Conservation (phyloP, 1,140 invertebrate genomes). For the Cylas formicarius region DNA sequence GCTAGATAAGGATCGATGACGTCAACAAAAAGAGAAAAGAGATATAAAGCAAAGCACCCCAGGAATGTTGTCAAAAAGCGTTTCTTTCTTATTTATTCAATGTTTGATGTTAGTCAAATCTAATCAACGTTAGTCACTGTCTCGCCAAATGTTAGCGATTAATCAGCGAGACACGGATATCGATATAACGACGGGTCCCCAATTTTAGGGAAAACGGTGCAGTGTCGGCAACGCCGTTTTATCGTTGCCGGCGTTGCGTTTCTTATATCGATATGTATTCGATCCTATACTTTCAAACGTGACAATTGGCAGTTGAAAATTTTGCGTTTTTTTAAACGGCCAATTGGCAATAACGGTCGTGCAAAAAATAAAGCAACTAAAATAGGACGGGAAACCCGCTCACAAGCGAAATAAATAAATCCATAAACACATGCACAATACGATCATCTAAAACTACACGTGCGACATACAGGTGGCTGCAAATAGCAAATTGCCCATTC, state of each 20-base stretch:
- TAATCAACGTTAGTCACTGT: background rate
- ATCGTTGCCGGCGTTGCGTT: too few species aligned
- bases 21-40: conserved; percentile 43
- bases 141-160: background rate
- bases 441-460: too few species aligned
- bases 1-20: conserved; percentile 70
- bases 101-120: background rate
- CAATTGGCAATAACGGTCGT: conserved; percentile 7
- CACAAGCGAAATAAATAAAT: conserved; percentile 12
- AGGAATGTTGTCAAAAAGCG: conserved; percentile 31
- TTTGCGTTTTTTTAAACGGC: too few species aligned
- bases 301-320: too few species aligned
- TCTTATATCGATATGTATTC: too few species aligned
- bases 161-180: conserved; percentile 7
- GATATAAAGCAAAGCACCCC: conserved; percentile 43
- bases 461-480: too few species aligned
- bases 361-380: conserved; percentile 20
- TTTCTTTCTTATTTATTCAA: background rate
- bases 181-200: conserved; percentile 18
- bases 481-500: too few species aligned
- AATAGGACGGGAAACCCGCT: conserved; percentile 8
- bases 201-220: conserved; percentile 23
- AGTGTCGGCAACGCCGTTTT: too few species aligned
- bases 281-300: too few species aligned
- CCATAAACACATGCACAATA: too few species aligned